Percentiles rank a stretch among this genome's conserved stretches.
Conservation (phyloP, 1,140 invertebrate genomes). For the Coenobita brevimanus region DNA sequence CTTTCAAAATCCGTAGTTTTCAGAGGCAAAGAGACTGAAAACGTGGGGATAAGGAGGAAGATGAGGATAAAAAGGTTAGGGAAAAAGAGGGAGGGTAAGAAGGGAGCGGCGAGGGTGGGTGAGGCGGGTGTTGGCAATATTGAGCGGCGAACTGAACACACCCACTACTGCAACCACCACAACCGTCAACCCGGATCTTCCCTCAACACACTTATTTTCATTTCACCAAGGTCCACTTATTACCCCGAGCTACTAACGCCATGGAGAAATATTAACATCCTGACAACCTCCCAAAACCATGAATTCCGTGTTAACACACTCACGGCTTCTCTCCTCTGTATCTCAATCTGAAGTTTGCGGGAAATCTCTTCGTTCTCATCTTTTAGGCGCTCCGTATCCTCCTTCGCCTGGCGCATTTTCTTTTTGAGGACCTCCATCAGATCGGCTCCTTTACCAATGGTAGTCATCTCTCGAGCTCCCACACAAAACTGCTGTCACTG, state of each 20-base stretch:
- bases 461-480: constrained; percentile 57
- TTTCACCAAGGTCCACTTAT: not conserved
- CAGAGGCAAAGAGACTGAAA: not conserved
- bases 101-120: not conserved
- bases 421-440: constrained; percentile 70
- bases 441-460: constrained; percentile 69
- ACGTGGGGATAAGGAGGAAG: not conserved
- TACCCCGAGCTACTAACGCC: too few species aligned
- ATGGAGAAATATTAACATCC: not conserved
- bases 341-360: constrained; percentile 65
- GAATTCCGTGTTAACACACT: constrained; percentile 36
- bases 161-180: constrained; percentile 21
- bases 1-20: too few species aligned
- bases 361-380: constrained; percentile 69
- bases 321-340: constrained; percentile 68
- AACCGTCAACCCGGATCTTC: not conserved
- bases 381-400: constrained; percentile 69
- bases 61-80: not conserved
- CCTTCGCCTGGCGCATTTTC: constrained; percentile 70
- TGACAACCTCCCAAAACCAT: not conserved
- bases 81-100: not conserved
- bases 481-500: constrained; percentile 29
- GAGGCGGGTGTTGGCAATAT: constrained; percentile 7
- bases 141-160: constrained; percentile 49
- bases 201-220: not conserved